Conservation (phyloP, 1,140 invertebrate species). For the Hormaphis cornu region DNA sequence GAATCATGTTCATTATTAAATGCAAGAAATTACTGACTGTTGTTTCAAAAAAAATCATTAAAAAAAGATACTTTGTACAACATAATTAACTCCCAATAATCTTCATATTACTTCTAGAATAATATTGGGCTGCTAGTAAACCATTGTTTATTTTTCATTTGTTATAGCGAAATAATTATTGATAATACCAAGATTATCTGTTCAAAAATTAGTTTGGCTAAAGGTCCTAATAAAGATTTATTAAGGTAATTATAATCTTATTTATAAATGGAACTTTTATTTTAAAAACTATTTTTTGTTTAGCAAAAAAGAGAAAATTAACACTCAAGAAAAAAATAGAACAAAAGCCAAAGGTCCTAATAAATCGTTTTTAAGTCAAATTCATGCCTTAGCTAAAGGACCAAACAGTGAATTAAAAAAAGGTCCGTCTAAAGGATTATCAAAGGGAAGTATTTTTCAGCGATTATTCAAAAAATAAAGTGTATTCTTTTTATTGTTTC, state of each 20-base stretch:
- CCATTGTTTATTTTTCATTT: neutral
- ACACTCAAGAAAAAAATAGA: neutral
- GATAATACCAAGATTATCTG: neutral
- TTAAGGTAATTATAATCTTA: neutral
- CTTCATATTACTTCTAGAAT: neutral
- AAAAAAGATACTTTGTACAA: too few relatives aligned
- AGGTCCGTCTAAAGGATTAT: slow-evolving; percentile 52
- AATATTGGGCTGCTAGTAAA: neutral
- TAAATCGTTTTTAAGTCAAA: slow-evolving; percentile 43
- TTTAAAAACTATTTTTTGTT: neutral
- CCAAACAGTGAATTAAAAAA: slow-evolving; percentile 53
- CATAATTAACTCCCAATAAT: too few relatives aligned
- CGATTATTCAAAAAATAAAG: slow-evolving; percentile 1
- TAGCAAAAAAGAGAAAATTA: neutral
- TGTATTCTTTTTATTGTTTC: neutral
- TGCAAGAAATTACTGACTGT: too few relatives aligned
- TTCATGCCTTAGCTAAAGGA: slow-evolving; percentile 48
- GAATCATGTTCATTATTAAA: too few relatives aligned
- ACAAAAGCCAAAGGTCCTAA: slow-evolving; percentile 47
- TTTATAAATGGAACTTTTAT: neutral
- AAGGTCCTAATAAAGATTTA: slow-evolving; percentile 19
- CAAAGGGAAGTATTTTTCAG: slow-evolving; percentile 57
- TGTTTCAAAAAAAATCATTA: too few relatives aligned
- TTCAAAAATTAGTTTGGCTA: neutral
- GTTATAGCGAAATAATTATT: neutral